phyloP scores from a whole-genome alignment of 2,888 invertebrate genomes.

The Chorisops tibialis region DNA sequence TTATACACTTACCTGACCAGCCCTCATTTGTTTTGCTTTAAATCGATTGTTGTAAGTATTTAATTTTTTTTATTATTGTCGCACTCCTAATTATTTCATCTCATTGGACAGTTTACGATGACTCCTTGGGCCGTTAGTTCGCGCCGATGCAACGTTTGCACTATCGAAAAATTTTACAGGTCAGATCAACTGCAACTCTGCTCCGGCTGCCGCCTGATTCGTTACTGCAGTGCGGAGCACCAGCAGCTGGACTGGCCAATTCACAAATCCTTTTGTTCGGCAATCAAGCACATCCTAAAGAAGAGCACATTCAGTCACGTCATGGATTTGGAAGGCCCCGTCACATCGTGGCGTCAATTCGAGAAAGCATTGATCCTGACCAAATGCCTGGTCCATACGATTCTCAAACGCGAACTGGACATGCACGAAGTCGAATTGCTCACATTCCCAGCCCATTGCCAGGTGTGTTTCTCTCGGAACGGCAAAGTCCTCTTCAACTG shows the following conservation, averaged over 20 bases:
- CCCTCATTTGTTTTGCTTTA: not conserved
- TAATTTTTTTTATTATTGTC: not conserved
- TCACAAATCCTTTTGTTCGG: constrained; percentile 59
- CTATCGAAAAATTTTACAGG: not conserved
- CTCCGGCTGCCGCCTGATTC: constrained; percentile 59
- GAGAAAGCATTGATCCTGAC: constrained; percentile 37
- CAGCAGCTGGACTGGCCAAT: constrained; percentile 63
- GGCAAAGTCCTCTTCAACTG: constrained; percentile 6
- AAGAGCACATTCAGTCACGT: constrained; percentile 37
- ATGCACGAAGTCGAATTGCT: constrained; percentile 41
- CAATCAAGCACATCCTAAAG: constrained; percentile 40
- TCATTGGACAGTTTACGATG: not conserved
- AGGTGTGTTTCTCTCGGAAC: constrained; percentile 38
- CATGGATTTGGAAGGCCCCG: constrained; percentile 35
- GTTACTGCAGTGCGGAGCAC: constrained; percentile 65
- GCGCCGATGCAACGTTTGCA: constrained; percentile 28
- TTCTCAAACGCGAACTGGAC: constrained; percentile 37
- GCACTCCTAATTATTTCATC: not conserved
- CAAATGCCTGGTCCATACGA: constrained; percentile 36
- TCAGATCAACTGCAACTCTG: constrained; percentile 50
- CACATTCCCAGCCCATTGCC: constrained; percentile 42
- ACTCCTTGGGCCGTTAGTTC: constrained; percentile 1
- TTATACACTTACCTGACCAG: no score
- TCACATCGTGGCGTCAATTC: constrained; percentile 34
- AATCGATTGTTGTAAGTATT: not conserved